A percentile compares a stretch with the other conserved stretches of the same genome.
Evolutionary conservation across 2,888 invertebrate genomes (phyloP).

Genomic region (Coelinius sp.): DNA sequence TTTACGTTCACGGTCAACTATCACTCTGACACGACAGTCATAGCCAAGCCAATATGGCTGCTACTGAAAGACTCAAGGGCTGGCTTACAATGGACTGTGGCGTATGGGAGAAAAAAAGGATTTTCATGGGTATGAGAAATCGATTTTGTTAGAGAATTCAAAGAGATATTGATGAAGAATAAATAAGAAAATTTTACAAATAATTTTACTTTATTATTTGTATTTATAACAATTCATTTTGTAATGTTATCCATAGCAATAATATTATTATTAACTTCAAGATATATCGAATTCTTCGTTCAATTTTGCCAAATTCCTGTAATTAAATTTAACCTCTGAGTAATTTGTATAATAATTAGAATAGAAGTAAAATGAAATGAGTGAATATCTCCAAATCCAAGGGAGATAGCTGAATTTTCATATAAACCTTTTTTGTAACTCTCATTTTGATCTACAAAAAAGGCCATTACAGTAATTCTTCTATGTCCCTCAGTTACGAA

Average conservation of each 20-base stretch:
- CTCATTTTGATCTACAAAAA: no score
- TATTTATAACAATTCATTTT: conserved; percentile 11
- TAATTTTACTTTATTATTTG: not conserved
- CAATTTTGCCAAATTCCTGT: conserved; percentile 68
- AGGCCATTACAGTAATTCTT: no score
- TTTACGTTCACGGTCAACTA: conserved; percentile 28
- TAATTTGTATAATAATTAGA: conserved; percentile 12
- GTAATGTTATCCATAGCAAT: not conserved
- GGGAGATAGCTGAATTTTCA: no score
- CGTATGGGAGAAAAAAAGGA: no score
- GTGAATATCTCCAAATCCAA: no score
- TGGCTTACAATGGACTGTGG: conserved; percentile 1
- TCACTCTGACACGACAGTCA: conserved; percentile 40
- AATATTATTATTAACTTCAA: conserved; percentile 16
- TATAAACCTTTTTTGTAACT: no score
- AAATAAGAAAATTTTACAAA: no score
- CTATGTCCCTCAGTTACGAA: no score
- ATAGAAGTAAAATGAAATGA: no score
- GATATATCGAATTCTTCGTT: conserved; percentile 70
- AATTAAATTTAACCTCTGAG: conserved; percentile 47
- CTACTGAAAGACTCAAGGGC: conserved; percentile 25
- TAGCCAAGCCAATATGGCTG: conserved; percentile 42
- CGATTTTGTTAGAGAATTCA: no score
- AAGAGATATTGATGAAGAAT: no score
- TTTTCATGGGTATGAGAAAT: not conserved